A percentile compares a stretch with the other conserved stretches of the same genome.
These are phyloP conservation scores for Monochamus alternatus DNA, from an alignment of 2,888 invertebrate species.

Conservation along the genomic window DNA sequence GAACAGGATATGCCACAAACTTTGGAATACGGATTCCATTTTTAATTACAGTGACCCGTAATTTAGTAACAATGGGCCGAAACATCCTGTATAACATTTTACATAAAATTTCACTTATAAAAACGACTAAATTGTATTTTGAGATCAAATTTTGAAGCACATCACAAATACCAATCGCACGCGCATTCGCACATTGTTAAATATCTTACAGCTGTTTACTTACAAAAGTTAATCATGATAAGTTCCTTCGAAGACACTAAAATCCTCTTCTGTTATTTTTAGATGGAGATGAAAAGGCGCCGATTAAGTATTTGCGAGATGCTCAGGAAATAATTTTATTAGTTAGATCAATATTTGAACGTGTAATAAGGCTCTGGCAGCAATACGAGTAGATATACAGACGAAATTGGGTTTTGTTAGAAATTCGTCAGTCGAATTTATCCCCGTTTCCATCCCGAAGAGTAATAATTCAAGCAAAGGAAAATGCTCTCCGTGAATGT, in stretches of 20 bases:
- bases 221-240: neutral
- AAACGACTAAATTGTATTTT: too few relatives aligned
- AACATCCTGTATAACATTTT: too few relatives aligned
- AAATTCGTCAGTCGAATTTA: neutral
- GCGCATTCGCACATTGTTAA: too few relatives aligned
- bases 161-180: too few relatives aligned
- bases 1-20: too few relatives aligned
- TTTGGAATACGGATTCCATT: too few relatives aligned
- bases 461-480: neutral
- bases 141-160: too few relatives aligned
- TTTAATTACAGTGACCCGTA: too few relatives aligned
- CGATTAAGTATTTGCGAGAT: constrained; percentile 2
- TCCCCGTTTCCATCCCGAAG: neutral
- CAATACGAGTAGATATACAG: neutral
- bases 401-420: constrained; percentile 5
- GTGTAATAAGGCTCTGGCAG: constrained; percentile 11
- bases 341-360: neutral
- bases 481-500: neutral
- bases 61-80: too few relatives aligned
- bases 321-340: constrained; percentile 4
- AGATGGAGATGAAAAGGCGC: neutral
- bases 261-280: neutral
- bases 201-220: too few relatives aligned
- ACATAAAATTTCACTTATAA: too few relatives aligned
- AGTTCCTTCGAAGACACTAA: neutral